Conservation (phyloP, 2,888 invertebrate species). For the Limnephilus rhombicus region DNA sequence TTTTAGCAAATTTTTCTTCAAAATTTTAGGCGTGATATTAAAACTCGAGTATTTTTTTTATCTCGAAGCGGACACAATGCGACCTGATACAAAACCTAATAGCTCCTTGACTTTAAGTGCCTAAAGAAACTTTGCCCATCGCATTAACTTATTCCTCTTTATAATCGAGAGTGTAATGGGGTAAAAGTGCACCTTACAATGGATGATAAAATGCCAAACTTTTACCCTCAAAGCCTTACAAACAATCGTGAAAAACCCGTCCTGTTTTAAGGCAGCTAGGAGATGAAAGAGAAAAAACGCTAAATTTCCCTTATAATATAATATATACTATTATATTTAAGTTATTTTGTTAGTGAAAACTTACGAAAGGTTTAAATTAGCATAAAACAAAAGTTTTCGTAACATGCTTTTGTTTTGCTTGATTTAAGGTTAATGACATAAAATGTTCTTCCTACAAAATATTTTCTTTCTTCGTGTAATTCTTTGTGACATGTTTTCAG, state of each 20-base stretch:
- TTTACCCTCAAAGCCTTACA: neutral
- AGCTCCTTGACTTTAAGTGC: neutral
- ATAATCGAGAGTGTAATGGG: slow-evolving; percentile 23
- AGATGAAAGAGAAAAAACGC: neutral
- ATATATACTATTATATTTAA: neutral
- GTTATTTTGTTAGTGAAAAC: neutral
- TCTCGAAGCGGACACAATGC: neutral
- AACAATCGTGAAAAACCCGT: neutral
- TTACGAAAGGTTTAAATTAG: neutral
- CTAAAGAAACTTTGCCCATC: slow-evolving; percentile 9
- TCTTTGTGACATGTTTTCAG: neutral
- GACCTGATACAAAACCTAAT: neutral
- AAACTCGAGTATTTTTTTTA: neutral
- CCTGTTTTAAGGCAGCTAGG: neutral
- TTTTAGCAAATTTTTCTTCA: neutral
- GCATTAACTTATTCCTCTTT: neutral
- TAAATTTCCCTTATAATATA: neutral
- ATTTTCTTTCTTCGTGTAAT: neutral
- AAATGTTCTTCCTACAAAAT: neutral
- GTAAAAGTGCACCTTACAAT: neutral
- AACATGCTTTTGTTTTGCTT: neutral
- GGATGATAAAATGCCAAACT: slow-evolving; percentile 7
- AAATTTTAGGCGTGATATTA: neutral
- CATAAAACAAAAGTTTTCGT: neutral
- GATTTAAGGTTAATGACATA: neutral